A percentile compares a stretch with the other conserved stretches of the same genome.
Conservation (phyloP, 2,797 vertebrate species). For the Smutsia temminckii region DNA sequence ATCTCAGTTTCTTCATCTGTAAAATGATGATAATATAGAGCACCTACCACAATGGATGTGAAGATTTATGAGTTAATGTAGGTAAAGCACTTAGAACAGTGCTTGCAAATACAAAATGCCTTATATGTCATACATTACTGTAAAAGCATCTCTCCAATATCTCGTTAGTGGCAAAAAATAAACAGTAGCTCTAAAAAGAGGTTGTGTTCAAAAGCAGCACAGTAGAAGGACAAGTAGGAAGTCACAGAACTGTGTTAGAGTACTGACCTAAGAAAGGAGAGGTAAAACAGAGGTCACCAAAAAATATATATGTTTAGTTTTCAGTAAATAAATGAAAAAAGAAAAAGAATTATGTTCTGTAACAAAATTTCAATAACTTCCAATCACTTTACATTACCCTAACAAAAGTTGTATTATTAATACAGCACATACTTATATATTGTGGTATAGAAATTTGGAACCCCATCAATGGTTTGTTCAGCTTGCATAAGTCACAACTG, state of each 20-base stretch:
- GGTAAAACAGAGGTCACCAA: constrained; percentile 14
- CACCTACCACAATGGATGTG: background rate
- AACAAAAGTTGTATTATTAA: constrained; percentile 75
- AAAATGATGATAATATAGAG: background rate
- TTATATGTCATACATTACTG: background rate
- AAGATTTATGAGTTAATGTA: background rate
- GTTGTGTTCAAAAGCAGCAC: constrained; percentile 17
- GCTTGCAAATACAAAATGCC: background rate
- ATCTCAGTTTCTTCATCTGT: background rate
- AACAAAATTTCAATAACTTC: constrained; percentile 35
- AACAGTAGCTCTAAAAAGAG: constrained; percentile 5
- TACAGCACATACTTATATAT: constrained; percentile 76
- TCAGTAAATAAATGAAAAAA: constrained; percentile 47
- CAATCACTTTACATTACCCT: constrained; percentile 63
- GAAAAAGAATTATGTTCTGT: background rate
- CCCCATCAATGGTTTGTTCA: constrained; percentile 86
- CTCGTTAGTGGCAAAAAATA: constrained; percentile 9
- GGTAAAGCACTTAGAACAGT: background rate
- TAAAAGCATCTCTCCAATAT: background rate
- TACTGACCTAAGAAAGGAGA: background rate
- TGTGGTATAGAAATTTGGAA: constrained; percentile 79
- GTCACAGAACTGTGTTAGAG: background rate
- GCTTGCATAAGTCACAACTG: constrained; percentile 90
- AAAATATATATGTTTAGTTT: background rate
- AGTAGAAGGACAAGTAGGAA: constrained; percentile 31